Base-by-base conservation (phyloP, 2,797 vertebrate genomes). In the Dendrocincla fuliginosa region DNA sequence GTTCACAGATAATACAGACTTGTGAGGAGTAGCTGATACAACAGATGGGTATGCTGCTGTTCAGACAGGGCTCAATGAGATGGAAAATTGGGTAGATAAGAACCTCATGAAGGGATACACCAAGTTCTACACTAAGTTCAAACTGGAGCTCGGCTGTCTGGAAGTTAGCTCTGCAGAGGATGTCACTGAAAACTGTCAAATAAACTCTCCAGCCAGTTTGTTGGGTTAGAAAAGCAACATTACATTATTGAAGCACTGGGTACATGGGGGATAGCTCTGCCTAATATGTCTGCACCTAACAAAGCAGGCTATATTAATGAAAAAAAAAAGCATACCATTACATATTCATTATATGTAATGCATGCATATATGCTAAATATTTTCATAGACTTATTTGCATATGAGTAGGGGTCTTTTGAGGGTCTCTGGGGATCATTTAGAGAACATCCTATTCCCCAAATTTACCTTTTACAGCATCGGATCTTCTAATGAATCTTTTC, bases 131-230 rank as follows among this genome's bases (percentile, higher is more conserved):
- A 46, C 16, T 22, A 18, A 63, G 3, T 16, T 67, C 22, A 55
- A 1, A 1, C 12, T 46, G 24, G 9, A 16, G 3, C 6, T 8
- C 2, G 1, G 13, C 8, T 52, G 11, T 1, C 18, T 56, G 16
- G 17, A 88, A 69, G 63, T 13, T 8, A 59, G 3, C 10, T 63
- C 37, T 44, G 17, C 11, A 59, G 30, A 65, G 55, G 19, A 14
- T 64, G 11, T 64, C 20, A 12, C 61, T 64, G 41, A 64, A 44
- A 44, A 64, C 15, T 3, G 5, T 37, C 27, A 41, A 42, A 63
- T 23, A 32, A 42, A 42, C 60, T 42, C 39, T 63, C 19, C 60
- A n/a, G 23, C 5, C 5, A 44, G 61, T n/a, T 63, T 44, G 30
- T 63, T 42, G 11, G 14, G 30, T 63, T 63, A 42, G 61, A 63